Evolutionary conservation across 2,888 invertebrate species (phyloP).

Genomic region (Athripsodes cinereus): DNA sequence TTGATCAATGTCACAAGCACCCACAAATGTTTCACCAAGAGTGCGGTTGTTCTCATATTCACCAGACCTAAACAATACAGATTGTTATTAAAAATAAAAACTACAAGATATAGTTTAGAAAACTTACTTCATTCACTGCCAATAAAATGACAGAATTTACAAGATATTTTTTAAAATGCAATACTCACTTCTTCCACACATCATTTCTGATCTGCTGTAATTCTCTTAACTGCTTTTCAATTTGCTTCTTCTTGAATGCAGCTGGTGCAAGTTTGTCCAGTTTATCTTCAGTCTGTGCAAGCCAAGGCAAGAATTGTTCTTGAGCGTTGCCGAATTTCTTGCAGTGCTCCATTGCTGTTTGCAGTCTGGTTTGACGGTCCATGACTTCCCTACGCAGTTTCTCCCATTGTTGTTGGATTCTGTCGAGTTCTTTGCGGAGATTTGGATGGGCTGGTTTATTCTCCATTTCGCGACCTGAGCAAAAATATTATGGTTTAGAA

Average conservation of each 20-base stretch:
- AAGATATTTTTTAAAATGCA: not conserved
- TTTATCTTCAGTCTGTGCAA: conserved; percentile 80
- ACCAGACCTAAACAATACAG: conserved; percentile 55
- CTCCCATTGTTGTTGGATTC: conserved; percentile 88
- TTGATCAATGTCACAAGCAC: conserved; percentile 85
- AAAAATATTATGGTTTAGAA: not conserved
- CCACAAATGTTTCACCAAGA: conserved; percentile 81
- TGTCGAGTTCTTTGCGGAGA: conserved; percentile 67
- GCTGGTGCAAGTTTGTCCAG: conserved; percentile 71
- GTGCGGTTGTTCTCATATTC: conserved; percentile 87
- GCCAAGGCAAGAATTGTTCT: conserved; percentile 83
- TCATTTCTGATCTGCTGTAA: conserved; percentile 87
- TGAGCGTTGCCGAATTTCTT: conserved; percentile 82
- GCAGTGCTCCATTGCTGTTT: conserved; percentile 88
- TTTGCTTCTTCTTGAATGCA: conserved; percentile 76
- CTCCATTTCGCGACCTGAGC: conserved; percentile 48
- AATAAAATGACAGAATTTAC: too few species aligned
- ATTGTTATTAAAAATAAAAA: not conserved
- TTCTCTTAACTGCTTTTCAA: conserved; percentile 83
- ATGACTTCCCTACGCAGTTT: conserved; percentile 82
- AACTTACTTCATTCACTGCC: not conserved
- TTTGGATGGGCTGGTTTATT: conserved; percentile 46
- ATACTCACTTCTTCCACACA: conserved; percentile 68
- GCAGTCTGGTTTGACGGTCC: conserved; percentile 78
- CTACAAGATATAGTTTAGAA: too few species aligned